A percentile compares a stretch with the other conserved stretches of the same genome.
phyloP scores from a whole-genome alignment of 2,797 vertebrate species.

The Darevskia nairensis region DNA sequence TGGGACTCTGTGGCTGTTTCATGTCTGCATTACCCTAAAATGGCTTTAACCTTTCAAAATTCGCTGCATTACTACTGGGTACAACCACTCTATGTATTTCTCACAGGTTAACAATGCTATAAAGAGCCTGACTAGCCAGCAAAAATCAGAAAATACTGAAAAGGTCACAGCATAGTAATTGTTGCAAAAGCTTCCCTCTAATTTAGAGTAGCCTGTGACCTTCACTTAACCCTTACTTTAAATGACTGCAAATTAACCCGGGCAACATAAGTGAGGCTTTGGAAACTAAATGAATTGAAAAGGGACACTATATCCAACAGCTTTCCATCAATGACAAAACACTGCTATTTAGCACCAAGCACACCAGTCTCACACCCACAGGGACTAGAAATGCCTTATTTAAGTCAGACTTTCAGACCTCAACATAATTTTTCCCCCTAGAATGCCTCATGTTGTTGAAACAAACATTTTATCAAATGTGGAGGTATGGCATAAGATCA shows the following conservation, averaged over 20 bases:
- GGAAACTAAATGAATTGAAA: constrained; percentile 64
- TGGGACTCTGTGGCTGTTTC: constrained; percentile 48
- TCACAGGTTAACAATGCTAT: constrained; percentile 67
- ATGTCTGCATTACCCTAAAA: constrained; percentile 54
- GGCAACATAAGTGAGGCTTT: constrained; percentile 50
- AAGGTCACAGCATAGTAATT: constrained; percentile 63
- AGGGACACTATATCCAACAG: constrained; percentile 63
- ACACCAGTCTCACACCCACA: background rate
- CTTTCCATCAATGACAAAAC: constrained; percentile 60
- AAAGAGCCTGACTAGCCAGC: constrained; percentile 63
- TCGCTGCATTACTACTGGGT: constrained; percentile 54
- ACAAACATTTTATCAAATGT: background rate
- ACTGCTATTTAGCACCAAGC: constrained; percentile 35
- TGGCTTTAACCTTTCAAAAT: constrained; percentile 66
- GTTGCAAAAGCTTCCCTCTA: constrained; percentile 61
- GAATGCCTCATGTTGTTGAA: background rate
- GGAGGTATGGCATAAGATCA: background rate
- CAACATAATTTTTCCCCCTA: background rate
- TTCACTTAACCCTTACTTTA: constrained; percentile 70
- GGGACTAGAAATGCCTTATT: constrained; percentile 19
- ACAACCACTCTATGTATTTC: constrained; percentile 53
- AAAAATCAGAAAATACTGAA: constrained; percentile 58
- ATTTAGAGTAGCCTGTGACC: constrained; percentile 66
- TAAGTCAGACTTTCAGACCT: constrained; percentile 8
- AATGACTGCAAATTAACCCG: constrained; percentile 69